These are phyloP conservation scores for Lathronympha strigana DNA, from an alignment of 2,888 invertebrate genomes.

Conservation along the genomic window DNA sequence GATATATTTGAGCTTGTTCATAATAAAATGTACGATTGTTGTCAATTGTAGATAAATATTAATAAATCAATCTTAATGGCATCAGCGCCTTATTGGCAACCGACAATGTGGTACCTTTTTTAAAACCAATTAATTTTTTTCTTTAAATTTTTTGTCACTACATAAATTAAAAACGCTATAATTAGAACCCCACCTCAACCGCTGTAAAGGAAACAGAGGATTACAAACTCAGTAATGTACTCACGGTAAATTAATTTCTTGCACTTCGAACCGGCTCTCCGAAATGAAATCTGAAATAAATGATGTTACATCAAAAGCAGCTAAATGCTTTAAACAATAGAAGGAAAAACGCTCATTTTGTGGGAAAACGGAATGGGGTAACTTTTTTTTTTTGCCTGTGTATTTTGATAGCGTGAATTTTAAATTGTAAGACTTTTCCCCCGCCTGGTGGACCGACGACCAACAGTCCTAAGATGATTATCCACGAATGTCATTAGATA, in stretches of 20 bases:
- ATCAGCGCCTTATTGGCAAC: too few relatives aligned
- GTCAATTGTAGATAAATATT: too few relatives aligned
- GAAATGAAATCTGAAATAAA: constrained; percentile 37
- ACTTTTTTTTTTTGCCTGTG: constrained; percentile 4
- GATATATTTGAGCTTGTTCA: too few relatives aligned
- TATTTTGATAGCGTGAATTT: background rate
- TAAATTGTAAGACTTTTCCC: background rate
- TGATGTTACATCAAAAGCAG: constrained; percentile 22
- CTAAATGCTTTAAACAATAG: constrained; percentile 15
- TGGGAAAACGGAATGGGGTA: background rate
- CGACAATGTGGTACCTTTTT: too few relatives aligned
- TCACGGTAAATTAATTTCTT: constrained; percentile 65
- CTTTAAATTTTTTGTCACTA: background rate
- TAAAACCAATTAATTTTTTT: too few relatives aligned
- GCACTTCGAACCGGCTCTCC: constrained; percentile 47
- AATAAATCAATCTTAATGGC: too few relatives aligned
- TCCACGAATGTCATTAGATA: too few relatives aligned
- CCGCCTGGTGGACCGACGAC: background rate
- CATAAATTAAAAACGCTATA: constrained; percentile 43
- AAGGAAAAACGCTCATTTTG: background rate
- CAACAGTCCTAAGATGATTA: too few relatives aligned
- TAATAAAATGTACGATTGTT: too few relatives aligned
- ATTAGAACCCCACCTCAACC: constrained; percentile 46
- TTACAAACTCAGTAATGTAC: constrained; percentile 58
- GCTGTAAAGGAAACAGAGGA: constrained; percentile 50